Conservation (phyloP, 1,140 invertebrate species). For the Neodiprion pinetum region DNA sequence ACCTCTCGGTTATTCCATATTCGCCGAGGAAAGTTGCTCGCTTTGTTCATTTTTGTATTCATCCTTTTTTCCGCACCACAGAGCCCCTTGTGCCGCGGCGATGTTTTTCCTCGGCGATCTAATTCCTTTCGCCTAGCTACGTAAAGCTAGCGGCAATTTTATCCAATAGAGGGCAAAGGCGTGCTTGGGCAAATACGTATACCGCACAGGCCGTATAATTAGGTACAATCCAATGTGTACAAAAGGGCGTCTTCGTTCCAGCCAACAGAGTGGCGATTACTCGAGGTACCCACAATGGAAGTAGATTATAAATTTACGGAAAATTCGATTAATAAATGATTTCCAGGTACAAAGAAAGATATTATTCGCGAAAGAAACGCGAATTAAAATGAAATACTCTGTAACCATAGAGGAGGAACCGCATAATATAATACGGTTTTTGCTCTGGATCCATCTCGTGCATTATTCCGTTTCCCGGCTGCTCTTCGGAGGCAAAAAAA, state of each 20-base stretch:
- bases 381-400: no score
- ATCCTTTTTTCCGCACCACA: background rate
- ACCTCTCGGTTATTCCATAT: background rate
- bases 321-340: background rate
- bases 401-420: no score
- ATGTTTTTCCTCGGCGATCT: background rate
- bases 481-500: no score
- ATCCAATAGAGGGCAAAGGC: background rate
- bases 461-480: no score
- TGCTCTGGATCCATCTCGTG: no score
- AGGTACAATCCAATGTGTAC: background rate
- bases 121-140: background rate
- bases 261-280: background rate
- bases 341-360: no score
- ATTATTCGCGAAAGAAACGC: no score
- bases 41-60: background rate
- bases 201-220: background rate
- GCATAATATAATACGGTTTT: no score
- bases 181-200: background rate
- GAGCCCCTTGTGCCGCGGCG: background rate
- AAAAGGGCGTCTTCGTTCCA: background rate
- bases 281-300: background rate
- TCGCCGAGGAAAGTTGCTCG: background rate
- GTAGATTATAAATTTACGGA: no score
- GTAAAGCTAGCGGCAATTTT: constrained; percentile 2